phyloP scores from a whole-genome alignment of 2,888 invertebrate genomes.

The Amphipoea lucens region DNA sequence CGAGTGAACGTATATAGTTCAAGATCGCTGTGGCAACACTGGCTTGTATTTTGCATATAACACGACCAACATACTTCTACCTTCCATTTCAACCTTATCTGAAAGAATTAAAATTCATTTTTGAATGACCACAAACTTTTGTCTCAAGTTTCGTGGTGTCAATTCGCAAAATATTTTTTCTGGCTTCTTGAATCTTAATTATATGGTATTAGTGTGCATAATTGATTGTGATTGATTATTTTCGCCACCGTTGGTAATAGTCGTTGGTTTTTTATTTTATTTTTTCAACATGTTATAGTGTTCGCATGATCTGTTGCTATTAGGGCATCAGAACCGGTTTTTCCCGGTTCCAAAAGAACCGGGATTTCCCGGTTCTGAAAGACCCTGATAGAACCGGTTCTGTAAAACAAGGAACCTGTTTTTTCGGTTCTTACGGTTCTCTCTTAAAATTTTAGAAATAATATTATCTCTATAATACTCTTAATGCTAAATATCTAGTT shows the following conservation, averaged over 20 bases:
- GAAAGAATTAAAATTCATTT: conserved; percentile 45
- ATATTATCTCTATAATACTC: too few species aligned
- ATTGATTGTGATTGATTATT: conserved; percentile 69
- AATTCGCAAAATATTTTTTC: conserved; percentile 62
- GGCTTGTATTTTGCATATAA: conserved; percentile 69
- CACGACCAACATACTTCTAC: conserved; percentile 40
- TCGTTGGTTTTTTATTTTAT: conserved; percentile 52
- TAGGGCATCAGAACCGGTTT: too few species aligned
- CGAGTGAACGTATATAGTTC: conserved; percentile 70
- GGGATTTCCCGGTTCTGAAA: too few species aligned
- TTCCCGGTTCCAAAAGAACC: too few species aligned
- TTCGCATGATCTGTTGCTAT: conserved; percentile 50
- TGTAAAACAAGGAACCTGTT: too few species aligned
- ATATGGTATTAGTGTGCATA: conserved; percentile 64
- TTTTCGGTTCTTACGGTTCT: too few species aligned
- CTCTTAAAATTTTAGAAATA: too few species aligned
- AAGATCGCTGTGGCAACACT: conserved; percentile 69
- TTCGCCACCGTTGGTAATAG: conserved; percentile 67
- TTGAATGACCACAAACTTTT: conserved; percentile 26
- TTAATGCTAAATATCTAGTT: too few species aligned
- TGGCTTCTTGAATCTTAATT: conserved; percentile 66
- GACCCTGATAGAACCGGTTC: too few species aligned
- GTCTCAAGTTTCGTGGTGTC: conserved; percentile 46
- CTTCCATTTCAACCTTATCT: conserved; percentile 50
- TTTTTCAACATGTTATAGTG: conserved; percentile 44